Evolutionary conservation across 2,113 vertebrate species (phyloP).

Genomic region (Lasiurus borealis): DNA sequence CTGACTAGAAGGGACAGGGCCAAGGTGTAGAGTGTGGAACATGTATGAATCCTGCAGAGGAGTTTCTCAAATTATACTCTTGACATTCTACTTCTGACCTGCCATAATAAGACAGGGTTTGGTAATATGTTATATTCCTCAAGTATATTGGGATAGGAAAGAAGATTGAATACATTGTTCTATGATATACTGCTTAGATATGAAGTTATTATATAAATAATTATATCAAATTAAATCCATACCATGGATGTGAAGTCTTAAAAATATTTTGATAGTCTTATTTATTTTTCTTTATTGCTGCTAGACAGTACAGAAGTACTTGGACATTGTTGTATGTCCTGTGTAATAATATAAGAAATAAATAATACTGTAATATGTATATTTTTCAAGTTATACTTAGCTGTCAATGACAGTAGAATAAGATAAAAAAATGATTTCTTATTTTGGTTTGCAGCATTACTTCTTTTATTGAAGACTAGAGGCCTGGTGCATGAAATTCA

Average conservation of each 20-base stretch:
- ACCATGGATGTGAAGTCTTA: background rate
- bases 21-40: background rate
- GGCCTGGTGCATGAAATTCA: too few relatives aligned
- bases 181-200: background rate
- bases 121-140: background rate
- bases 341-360: conserved; percentile 28
- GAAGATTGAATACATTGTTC: background rate
- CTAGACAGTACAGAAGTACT: conserved; percentile 16
- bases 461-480: conserved; percentile 44
- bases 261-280: conserved; percentile 12
- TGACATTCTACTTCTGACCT: background rate
- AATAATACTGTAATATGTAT: background rate
- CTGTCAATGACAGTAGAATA: background rate
- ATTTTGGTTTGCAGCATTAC: conserved; percentile 41
- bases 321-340: background rate
- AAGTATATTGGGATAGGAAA: background rate
- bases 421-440: conserved; percentile 38
- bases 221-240: background rate
- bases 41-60: background rate
- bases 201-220: background rate
- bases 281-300: conserved; percentile 60
- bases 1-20: background rate
- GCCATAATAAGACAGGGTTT: background rate
- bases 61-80: background rate
- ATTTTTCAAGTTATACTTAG: conserved; percentile 10